Evolutionary conservation across 1,140 invertebrate genomes (phyloP).

Genomic region (Diorhabda carinulata): DNA sequence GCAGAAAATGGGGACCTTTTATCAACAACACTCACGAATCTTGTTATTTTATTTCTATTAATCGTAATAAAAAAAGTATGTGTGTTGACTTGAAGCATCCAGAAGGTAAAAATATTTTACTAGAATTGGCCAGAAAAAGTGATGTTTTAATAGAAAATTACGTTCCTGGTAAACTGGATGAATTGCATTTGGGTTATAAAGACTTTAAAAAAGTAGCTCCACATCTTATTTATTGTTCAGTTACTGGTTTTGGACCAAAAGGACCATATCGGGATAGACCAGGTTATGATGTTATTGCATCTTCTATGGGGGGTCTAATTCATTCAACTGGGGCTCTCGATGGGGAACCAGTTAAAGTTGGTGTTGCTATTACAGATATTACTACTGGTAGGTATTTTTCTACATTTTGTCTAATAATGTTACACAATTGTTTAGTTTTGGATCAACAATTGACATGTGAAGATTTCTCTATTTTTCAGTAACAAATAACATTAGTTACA

Average conservation of each 20-base stretch:
- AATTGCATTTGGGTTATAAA: constrained; percentile 77
- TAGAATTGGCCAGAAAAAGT: constrained; percentile 67
- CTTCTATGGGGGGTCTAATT: constrained; percentile 85
- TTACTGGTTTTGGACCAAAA: constrained; percentile 85
- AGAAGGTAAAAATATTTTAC: constrained; percentile 69
- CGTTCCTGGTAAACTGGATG: constrained; percentile 81
- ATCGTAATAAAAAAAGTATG: constrained; percentile 95
- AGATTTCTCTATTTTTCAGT: not conserved
- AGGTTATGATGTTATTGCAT: constrained; percentile 94
- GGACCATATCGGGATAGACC: constrained; percentile 83
- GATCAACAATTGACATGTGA: not conserved
- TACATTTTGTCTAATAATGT: not conserved
- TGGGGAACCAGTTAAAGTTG: constrained; percentile 86
- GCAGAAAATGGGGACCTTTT: constrained; percentile 89
- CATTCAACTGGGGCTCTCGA: constrained; percentile 82
- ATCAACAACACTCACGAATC: constrained; percentile 66
- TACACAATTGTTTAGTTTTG: not conserved
- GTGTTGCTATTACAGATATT: constrained; percentile 90
- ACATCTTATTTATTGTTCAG: constrained; percentile 86
- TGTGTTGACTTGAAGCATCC: constrained; percentile 77
- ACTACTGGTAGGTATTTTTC: constrained; percentile 57
- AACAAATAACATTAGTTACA: too few relatives aligned
- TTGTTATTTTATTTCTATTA: constrained; percentile 83
- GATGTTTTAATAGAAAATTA: constrained; percentile 95
- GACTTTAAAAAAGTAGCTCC: constrained; percentile 69